Base-by-base conservation (phyloP, 2,888 invertebrate species). In the Ypsolopha scabrella region DNA sequence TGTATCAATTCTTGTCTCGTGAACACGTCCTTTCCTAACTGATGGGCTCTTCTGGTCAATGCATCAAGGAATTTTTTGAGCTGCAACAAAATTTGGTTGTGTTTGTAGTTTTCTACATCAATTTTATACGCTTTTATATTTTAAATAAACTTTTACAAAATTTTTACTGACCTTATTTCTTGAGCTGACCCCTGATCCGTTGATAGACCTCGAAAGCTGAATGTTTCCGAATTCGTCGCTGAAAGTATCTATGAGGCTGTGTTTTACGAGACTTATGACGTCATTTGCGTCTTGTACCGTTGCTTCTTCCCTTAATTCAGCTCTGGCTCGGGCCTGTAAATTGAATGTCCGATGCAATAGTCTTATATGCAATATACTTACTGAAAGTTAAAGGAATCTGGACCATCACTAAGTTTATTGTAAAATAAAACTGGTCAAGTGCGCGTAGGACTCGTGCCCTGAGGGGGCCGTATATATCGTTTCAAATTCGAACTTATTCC, bases 261-360 rank as follows among this genome's bases (percentile, higher is more conserved):
- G 90, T 63, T 92, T 91, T 77, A 96, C 90, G 51, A 98, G 89
- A 67, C 95, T 94, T 39, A 98, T 89, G 37, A 97, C 92, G 70
- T 98, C 96, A 55, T 88, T 80, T 0, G 97, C 97, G 78, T 98
- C 98, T 51, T 88, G 72, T 52, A 85, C 88, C 0, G 93, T 94
- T 0, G 94, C 96, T 64, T 91, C 91, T 73, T 93, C 93, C 56
- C 96, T 86, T 54, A 98, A 81, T 72, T 98, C 97, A 1, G 93
- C 76, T 65, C 96, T 92, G 0, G 98, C 97, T 68, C 97, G 88
- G 11, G 98, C 97, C 92, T 95, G 64, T 8, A n/a, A 11, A 14
- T 33, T 41, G 4, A 24, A 24, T n/a, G n/a, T n/a, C n/a, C n/a
- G n/a, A n/a, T n/a, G n/a, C n/a, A n/a, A n/a, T n/a, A n/a, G n/a